Evolutionary conservation across 2,888 invertebrate species (phyloP), one percentile per base, ranked within the genome.

Genomic region (Polydrusus tereticollis): DNA sequence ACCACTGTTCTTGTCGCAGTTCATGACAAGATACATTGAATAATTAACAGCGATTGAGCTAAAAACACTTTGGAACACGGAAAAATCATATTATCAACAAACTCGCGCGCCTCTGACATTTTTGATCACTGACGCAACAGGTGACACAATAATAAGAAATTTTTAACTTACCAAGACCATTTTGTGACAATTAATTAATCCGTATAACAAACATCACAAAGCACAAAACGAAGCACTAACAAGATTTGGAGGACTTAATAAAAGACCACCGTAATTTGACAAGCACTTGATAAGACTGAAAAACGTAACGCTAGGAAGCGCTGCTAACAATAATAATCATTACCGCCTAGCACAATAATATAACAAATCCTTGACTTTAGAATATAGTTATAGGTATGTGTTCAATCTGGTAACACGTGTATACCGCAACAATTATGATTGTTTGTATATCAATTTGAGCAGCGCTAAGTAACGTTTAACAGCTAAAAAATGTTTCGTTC

Each of bases 361-460:
- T 68, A 71, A 71, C 38, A 71, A 71, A 74, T 74, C 74, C 74
- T 74, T 74, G 71, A 74, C 71, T 74, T 71, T 74, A 71, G 58
- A 66, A 73, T 52, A 66, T 60, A 58, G 63, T 36, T 38, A 55
- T 45, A 64, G 63, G 47, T 70, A 73, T 69, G 70, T 60, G 52
- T 66, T 38, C 52, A 41, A 52, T 69, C 50, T 55, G 59, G 45
- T 55, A 71, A 59, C 65, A 70, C 70, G 66, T 66, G 71, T 41
- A 60, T 58, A 50, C 41, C 36, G n/a, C 33, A 62, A 45, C 10
- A 59, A 52, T 57, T 58, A 43, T 63, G 43, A 59, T 60, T 47
- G 66, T 70, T 69, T 58, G 43, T 69, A 52, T 64, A 50, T 36
- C 36, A 7, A 26, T 55, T 55, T 55, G 7, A 29, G 10, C 5